phyloP scores from a whole-genome alignment of 2,797 vertebrate genomes.

The Takifugu rubripes region DNA sequence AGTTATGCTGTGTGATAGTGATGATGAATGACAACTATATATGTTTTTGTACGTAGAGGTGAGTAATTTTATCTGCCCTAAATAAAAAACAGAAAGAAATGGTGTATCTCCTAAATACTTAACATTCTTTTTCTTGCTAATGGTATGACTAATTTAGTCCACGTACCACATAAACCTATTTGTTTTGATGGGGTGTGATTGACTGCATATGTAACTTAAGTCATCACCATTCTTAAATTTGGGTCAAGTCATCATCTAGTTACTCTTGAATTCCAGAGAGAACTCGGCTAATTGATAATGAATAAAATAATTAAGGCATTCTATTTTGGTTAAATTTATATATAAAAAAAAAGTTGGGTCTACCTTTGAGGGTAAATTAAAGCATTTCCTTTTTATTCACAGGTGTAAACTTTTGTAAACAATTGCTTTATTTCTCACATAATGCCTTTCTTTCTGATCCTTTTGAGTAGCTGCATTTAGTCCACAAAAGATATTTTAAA shows the following conservation, averaged over 20 bases:
- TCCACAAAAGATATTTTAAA: background rate
- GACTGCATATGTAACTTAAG: slow-evolving; percentile 15
- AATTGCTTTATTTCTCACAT: too few species aligned
- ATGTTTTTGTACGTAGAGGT: background rate
- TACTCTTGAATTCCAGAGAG: background rate
- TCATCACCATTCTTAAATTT: slow-evolving; percentile 8
- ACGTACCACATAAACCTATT: slow-evolving; percentile 65
- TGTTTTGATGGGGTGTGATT: slow-evolving; percentile 32
- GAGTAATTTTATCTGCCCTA: slow-evolving; percentile 39
- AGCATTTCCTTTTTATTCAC: background rate
- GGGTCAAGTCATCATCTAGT: background rate
- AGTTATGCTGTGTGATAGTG: too few species aligned
- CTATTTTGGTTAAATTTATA: too few species aligned
- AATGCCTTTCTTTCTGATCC: too few species aligned
- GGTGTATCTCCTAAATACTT: slow-evolving; percentile 41
- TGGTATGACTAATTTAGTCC: slow-evolving; percentile 41
- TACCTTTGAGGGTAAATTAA: too few species aligned
- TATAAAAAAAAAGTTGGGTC: too few species aligned
- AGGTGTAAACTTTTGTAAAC: too few species aligned
- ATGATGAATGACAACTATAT: background rate
- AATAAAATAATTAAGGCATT: background rate
- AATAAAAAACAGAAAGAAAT: slow-evolving; percentile 34
- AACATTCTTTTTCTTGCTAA: slow-evolving; percentile 32
- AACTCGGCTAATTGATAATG: background rate
- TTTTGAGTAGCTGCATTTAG: too few species aligned